Conservation (phyloP, 2,888 invertebrate genomes). For the Xanthia icteritia region DNA sequence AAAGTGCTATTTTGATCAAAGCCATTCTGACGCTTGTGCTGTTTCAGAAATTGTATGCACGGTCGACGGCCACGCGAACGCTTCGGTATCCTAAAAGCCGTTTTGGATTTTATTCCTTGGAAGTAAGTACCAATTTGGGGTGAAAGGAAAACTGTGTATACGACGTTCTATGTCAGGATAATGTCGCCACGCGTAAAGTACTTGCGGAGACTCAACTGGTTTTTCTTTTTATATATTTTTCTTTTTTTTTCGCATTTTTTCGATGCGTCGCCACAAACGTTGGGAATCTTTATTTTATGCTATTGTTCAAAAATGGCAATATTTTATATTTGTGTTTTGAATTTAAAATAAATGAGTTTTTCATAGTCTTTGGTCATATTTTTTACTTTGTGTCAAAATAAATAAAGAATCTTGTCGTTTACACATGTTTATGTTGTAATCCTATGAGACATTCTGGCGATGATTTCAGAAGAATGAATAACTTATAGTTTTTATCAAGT, state of each 20-base stretch:
- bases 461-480: not conserved
- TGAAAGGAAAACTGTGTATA: conserved; percentile 71
- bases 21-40: conserved; percentile 51
- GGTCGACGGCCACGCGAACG: conserved; percentile 75
- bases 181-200: conserved; percentile 78
- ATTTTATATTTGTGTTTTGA: conserved; percentile 49
- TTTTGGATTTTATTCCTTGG: conserved; percentile 71
- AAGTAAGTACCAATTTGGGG: conserved; percentile 72
- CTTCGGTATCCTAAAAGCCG: conserved; percentile 66
- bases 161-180: conserved; percentile 66
- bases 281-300: conserved; percentile 52
- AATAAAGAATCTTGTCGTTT: conserved; percentile 26
- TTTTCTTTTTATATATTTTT: conserved; percentile 70
- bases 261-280: conserved; percentile 50
- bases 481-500: not conserved
- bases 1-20: conserved; percentile 59
- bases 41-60: conserved; percentile 56
- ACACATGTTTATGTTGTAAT: conserved; percentile 18
- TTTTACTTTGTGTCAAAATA: conserved; percentile 41
- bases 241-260: conserved; percentile 61
- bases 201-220: conserved; percentile 72
- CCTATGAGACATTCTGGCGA: conserved; percentile 1
- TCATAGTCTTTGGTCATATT: conserved; percentile 26
- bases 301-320: conserved; percentile 61
- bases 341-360: conserved; percentile 46